These are phyloP conservation scores for Tachystola acroxantha DNA, from an alignment of 2,888 invertebrate genomes.

Conservation along the genomic window DNA sequence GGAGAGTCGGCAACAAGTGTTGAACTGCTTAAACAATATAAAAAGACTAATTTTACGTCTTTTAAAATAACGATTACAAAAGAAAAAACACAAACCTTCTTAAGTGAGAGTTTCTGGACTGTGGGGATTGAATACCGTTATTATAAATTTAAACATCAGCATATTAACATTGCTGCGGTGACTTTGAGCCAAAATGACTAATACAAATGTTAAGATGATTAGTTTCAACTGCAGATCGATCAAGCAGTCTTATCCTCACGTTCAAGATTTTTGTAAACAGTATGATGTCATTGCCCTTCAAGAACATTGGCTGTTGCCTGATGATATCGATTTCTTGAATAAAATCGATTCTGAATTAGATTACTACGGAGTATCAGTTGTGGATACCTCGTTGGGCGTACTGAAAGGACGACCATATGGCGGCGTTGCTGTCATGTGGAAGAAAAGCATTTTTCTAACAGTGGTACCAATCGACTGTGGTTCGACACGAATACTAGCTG, in stretches of 20 bases:
- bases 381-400: conserved; percentile 14
- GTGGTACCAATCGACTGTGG: conserved; percentile 12
- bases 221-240: conserved; percentile 16
- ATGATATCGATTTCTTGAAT: conserved; percentile 15
- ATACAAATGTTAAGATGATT: conserved; percentile 3
- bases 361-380: conserved; percentile 16
- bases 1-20: too few species aligned
- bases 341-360: conserved; percentile 14
- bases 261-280: conserved; percentile 3
- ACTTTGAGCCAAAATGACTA: not conserved
- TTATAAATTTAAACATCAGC: too few species aligned
- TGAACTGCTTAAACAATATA: too few species aligned
- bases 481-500: conserved; percentile 14
- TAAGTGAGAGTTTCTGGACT: too few species aligned
- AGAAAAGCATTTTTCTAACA: conserved; percentile 11
- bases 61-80: too few species aligned
- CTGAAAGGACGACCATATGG: too few species aligned
- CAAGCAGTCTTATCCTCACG: conserved; percentile 8
- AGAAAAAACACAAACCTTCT: too few species aligned
- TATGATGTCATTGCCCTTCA: conserved; percentile 1
- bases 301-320: conserved; percentile 12
- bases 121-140: too few species aligned
- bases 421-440: conserved; percentile 18
- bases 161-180: too few species aligned
- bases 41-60: too few species aligned